Percentiles rank a stretch among this genome's conserved stretches.
phyloP scores from a whole-genome alignment of 2,888 invertebrate genomes.

The Esperia sulphurella region DNA sequence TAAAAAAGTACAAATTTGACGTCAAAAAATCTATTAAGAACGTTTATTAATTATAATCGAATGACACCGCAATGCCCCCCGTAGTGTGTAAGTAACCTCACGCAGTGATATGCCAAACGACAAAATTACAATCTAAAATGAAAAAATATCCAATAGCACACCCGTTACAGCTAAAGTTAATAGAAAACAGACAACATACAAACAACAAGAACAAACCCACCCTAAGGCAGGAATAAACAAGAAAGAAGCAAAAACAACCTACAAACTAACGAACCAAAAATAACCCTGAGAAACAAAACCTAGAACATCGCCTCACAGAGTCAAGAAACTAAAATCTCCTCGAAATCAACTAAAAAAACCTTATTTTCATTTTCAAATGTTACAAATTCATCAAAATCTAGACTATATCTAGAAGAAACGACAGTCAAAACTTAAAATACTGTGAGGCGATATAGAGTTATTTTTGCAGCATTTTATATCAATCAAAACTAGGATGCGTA shows the following conservation, averaged over 20 bases:
- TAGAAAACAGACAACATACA: constrained; percentile 53
- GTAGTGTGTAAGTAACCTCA: constrained; percentile 39
- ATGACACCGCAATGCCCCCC: constrained; percentile 51
- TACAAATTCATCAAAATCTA: constrained; percentile 23
- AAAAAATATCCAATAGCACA: constrained; percentile 28
- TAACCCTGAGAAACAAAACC: constrained; percentile 14
- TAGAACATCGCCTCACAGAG: constrained; percentile 42
- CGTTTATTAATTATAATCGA: constrained; percentile 16
- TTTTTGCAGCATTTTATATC: constrained; percentile 4
- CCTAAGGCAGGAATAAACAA: constrained; percentile 44
- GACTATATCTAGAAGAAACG: constrained; percentile 30
- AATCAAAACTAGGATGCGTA: constrained; percentile 15
- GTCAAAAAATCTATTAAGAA: constrained; percentile 43
- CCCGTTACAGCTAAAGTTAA: constrained; percentile 28
- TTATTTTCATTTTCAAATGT: constrained; percentile 41
- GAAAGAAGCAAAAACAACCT: constrained; percentile 52
- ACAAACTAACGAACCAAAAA: constrained; percentile 53
- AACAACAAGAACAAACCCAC: constrained; percentile 43
- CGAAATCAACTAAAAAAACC: constrained; percentile 55
- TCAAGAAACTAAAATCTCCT: constrained; percentile 40
- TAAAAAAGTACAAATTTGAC: constrained; percentile 61
- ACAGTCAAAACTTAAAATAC: constrained; percentile 43
- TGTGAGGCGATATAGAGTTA: constrained; percentile 40
- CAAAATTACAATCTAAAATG: constrained; percentile 61
- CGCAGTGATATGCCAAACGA: constrained; percentile 66